Evolutionary conservation across 1,140 invertebrate genomes (phyloP), one percentile per base, ranked within the genome.

Genomic region (Cyphomyrmex costatus): DNA sequence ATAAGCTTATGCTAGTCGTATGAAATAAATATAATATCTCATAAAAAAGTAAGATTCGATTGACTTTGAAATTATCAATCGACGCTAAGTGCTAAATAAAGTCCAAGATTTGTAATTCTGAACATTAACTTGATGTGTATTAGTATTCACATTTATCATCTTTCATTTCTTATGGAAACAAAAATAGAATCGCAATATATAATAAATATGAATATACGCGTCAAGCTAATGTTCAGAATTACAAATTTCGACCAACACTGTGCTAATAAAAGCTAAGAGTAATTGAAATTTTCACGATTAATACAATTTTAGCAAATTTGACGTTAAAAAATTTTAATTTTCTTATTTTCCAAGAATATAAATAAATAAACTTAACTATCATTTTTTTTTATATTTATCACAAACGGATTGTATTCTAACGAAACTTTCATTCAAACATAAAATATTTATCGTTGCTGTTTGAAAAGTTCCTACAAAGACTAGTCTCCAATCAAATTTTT

Each of bases 401-500:
- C 21, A 42, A 42, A 76, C n/a, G 3, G 10, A 24, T 36, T 78
- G 19, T 21, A 21, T 21, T 66, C 51, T 30, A 66, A 79, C 1
- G 14, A 7, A 61, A 80, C 24, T 33, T 30, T 56, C 3, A 70
- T 56, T 80, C 6, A 0, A 80, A 42, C 3, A 7, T n/a, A 21
- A 53, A 49, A 53, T 33, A 78, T 53, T 21, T 30, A 30, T 70
- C 16, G 6, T 61, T 51, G 3, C 19, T 66, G 46, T 14, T 51
- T 24, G 12, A 7, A 14, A 30, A n/a, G 24, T 3, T 27, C 61
- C 1, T 33, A 30, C 3, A 16, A n/a, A n/a, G 19, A 33, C 6
- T 36, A 74, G 36, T 63, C 10, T 46, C 1, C 21, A 30, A 49
- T 77, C 70, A 63, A 78, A 78, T n/a, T 63, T 63, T 46, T 53